These are phyloP conservation scores for Ericerus pela DNA, from an alignment of 1,140 invertebrate genomes.

Conservation along the genomic window DNA sequence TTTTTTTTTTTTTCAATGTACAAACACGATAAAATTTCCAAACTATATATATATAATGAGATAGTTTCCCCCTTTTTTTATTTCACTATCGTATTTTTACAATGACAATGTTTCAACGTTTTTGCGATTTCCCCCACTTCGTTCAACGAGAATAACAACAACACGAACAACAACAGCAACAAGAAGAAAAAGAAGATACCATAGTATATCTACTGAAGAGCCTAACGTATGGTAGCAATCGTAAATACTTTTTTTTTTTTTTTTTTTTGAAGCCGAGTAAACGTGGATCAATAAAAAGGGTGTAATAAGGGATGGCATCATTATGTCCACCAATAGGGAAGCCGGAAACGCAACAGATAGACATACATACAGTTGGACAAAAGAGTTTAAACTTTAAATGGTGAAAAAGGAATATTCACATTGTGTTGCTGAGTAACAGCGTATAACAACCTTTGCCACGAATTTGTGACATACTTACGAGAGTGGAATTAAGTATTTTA, in stretches of 20 bases:
- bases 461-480: no score
- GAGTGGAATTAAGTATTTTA: no score
- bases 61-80: no score
- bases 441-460: no score
- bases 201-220: no score
- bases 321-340: constrained; percentile 2
- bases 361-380: background rate
- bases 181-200: background rate
- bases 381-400: background rate
- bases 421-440: background rate
- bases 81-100: no score
- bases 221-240: background rate
- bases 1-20: no score
- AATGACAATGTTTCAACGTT: constrained; percentile 6
- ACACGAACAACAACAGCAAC: background rate
- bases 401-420: background rate
- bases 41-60: no score
- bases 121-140: background rate
- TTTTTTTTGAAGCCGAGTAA: background rate
- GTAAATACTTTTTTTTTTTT: background rate
- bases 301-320: constrained; percentile 8
- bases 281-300: constrained; percentile 11
- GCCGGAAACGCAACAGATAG: constrained; percentile 8
- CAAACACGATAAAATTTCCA: no score
- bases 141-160: background rate